A percentile compares a stretch with the other conserved stretches of the same genome.
Conservation (phyloP, 1,140 invertebrate species). For the Papilio machaon region DNA sequence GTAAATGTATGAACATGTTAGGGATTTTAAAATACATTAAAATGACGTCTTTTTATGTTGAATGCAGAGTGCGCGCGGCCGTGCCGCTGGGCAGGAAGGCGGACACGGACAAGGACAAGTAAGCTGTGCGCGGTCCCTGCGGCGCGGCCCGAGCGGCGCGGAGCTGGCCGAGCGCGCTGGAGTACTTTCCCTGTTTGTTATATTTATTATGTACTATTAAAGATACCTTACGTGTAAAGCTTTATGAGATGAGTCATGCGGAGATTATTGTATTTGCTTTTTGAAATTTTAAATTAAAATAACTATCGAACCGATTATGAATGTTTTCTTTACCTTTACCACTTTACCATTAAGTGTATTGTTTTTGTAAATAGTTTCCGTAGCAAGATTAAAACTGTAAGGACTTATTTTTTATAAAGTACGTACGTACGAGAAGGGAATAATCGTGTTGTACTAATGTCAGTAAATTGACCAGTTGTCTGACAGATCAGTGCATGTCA, state of each 20-base stretch:
- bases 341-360: too few relatives aligned
- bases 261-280: constrained; percentile 81
- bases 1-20: too few relatives aligned
- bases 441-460: too few relatives aligned
- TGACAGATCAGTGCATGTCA: too few relatives aligned
- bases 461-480: too few relatives aligned
- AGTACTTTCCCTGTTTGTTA: constrained; percentile 72
- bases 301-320: constrained; percentile 70
- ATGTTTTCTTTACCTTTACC: constrained; percentile 49
- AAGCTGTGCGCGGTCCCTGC: constrained; percentile 72
- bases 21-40: too few relatives aligned
- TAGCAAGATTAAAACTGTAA: too few relatives aligned
- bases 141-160: constrained; percentile 32
- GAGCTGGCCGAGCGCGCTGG: constrained; percentile 43
- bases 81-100: constrained; percentile 95
- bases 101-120: constrained; percentile 91
- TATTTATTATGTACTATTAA: constrained; percentile 77
- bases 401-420: too few relatives aligned
- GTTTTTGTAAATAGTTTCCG: neutral
- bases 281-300: constrained; percentile 81
- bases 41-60: neutral
- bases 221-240: constrained; percentile 79
- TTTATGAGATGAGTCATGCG: constrained; percentile 80
- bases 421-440: too few relatives aligned
- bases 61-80: constrained; percentile 92